Evolutionary conservation across 2,113 vertebrate species (phyloP), one percentile per base, ranked within the genome.

Genomic region (Erythrocebus patas): DNA sequence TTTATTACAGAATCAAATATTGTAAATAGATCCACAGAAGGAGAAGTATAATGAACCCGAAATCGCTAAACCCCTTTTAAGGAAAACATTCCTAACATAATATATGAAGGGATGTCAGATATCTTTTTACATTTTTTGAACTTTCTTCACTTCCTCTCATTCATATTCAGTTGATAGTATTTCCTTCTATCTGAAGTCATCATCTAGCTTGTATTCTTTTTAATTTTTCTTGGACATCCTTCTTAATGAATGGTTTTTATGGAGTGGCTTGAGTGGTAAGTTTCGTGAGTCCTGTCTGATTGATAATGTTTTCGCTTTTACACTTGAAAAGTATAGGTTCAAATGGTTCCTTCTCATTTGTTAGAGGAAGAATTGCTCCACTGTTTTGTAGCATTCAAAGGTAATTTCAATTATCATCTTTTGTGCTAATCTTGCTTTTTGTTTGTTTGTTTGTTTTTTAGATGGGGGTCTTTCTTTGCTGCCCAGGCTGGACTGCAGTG

Each of bases 1-100:
- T 64, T 86, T 23, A 73, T 76, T 70, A 1, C 35, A 55, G 45
- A 70, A 88, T 27, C n/a, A 76, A 18, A 84, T 88, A 83, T 5
- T 84, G 8, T 45, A 91, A 91, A 81, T 76, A 22, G 30, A 64
- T 38, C 11, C n/a, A 57, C 27, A 85, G 64, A 91, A 93, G 66
- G 35, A 93, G 50, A 87, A 50, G 23, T 55, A 32, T 17, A 91
- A 57, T 18, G 22, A 86, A 50, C 1, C 0, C 35, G n/a, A 59
- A 50, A 43, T 89, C 38, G 30, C 32, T 72, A 89, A 86, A 72
- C 30, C 35, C 27, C 13, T 78, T 18, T 61, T 38, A 94, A 93
- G 79, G n/a, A 96, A 90, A 93, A 87, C 83, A n/a, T 85, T 93
- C 27, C 59, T 88, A 79, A 25, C 50, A 80, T 86, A 78, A 93